Conservation (phyloP, 2,888 invertebrate genomes). For the Trachelus stipa region DNA sequence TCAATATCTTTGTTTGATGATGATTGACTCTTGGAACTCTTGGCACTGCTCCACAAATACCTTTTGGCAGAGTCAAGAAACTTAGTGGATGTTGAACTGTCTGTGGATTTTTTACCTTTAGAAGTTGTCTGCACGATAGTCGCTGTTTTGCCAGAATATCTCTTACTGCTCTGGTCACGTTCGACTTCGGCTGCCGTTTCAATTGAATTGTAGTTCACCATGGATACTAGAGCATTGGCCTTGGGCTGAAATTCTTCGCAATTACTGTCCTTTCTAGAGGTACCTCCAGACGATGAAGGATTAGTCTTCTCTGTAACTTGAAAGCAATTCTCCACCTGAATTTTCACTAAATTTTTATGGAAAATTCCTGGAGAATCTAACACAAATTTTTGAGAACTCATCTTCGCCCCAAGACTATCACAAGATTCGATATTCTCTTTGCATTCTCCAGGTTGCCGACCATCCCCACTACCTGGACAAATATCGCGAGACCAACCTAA, state of each 20-base stretch:
- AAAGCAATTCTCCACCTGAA: constrained; percentile 52
- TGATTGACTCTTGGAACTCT: constrained; percentile 36
- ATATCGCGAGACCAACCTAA: too few species aligned
- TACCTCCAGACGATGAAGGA: constrained; percentile 26
- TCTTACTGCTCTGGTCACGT: constrained; percentile 39
- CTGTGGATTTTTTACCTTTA: constrained; percentile 32
- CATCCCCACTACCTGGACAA: too few species aligned
- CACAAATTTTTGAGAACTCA: too few species aligned
- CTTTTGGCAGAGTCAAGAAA: constrained; percentile 39
- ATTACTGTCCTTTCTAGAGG: not conserved
- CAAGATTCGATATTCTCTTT: too few species aligned
- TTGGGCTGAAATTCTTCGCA: not conserved
- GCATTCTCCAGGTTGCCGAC: too few species aligned
- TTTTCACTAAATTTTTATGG: constrained; percentile 46
- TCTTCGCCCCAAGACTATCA: too few species aligned
- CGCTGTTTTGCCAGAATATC: constrained; percentile 38
- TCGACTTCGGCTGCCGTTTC: constrained; percentile 40
- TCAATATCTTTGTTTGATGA: constrained; percentile 31
- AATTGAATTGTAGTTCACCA: constrained; percentile 50
- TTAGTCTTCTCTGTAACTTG: constrained; percentile 38
- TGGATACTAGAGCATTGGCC: constrained; percentile 21
- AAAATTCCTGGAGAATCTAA: constrained; percentile 22
- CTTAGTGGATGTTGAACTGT: constrained; percentile 3
- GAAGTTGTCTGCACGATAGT: constrained; percentile 30
- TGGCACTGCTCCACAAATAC: constrained; percentile 45